Evolutionary conservation across 2,797 vertebrate genomes (phyloP), one percentile per base, ranked within the genome.

Genomic region (Smutsia gigantea): DNA sequence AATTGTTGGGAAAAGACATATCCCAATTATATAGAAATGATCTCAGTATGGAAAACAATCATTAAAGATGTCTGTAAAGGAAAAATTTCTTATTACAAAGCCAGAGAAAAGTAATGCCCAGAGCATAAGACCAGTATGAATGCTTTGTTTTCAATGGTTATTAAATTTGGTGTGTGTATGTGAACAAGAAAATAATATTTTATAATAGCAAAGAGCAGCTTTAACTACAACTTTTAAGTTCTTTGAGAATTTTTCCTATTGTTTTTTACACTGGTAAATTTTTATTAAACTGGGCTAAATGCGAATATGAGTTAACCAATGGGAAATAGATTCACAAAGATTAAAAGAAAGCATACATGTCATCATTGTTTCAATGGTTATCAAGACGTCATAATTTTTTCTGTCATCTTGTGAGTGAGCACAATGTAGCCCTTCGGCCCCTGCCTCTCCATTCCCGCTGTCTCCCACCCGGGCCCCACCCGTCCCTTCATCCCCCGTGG

Each of bases 381-480:
- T 21, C 63, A 66, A 27, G 37, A 21, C 71, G 86, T 77, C 63
- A 39, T 53, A 59, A 79, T 87, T 74, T 17, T 97, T 19, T 84
- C 23, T 6, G 51, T 93, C 21, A 13, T 64, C 27, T 87, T 71
- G 13, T 39, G 25, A 42, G 37, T 68, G 61, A 49, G 17, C 82
- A 31, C 46, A 12, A 78, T 84, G 98, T 96, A 97, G 98, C 98
- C 96, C 93, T 4, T 37, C 98, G 94, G 90, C 98, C 74, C 3
- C 98, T 0, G 88, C 81, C 68, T 99, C 97, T 15, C 97, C 97
- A 0, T 95, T 98, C 85, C 96, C 97, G 0, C 96, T 98, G 53
- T 98, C 98, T 0, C 98, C 98, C 29, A 97, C 97, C 46, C 96
- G 98, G 53, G 89, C 85, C 88, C 97, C 96, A 0, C 97, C 96